A percentile compares a stretch with the other conserved stretches of the same genome.
phyloP scores from a whole-genome alignment of 2,797 vertebrate species.

The Gymnodraco acuticeps region DNA sequence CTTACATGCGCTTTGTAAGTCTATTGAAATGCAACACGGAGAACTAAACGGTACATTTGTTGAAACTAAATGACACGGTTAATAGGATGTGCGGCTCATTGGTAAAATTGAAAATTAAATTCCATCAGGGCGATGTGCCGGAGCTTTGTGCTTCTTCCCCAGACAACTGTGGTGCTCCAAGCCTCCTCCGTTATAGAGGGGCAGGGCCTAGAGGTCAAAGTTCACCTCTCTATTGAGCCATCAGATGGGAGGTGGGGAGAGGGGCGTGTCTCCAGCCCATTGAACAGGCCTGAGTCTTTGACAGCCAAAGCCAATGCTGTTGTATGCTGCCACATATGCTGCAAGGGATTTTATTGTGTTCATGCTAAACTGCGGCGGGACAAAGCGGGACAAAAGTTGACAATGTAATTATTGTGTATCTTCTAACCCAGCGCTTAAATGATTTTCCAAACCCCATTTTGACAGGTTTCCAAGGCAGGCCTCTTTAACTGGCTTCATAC shows the following conservation, averaged over 20 bases:
- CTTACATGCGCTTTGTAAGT: slow-evolving; percentile 3
- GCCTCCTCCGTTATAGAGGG: slow-evolving; percentile 26
- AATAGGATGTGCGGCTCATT: slow-evolving; percentile 58
- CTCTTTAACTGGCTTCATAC: slow-evolving; percentile 65
- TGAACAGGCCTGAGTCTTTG: slow-evolving; percentile 59
- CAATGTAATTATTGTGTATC: slow-evolving; percentile 69
- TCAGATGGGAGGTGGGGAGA: slow-evolving; percentile 73
- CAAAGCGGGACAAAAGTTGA: slow-evolving; percentile 66
- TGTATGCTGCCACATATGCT: slow-evolving; percentile 69
- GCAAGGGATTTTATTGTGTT: slow-evolving; percentile 72
- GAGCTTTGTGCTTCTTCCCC: slow-evolving; percentile 36
- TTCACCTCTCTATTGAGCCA: slow-evolving; percentile 82
- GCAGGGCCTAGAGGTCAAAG: slow-evolving; percentile 73
- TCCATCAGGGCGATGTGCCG: slow-evolving; percentile 42
- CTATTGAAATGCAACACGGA: slow-evolving; percentile 37
- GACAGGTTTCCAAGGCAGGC: slow-evolving; percentile 62
- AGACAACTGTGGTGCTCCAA: slow-evolving; percentile 58
- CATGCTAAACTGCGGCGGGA: slow-evolving; percentile 69
- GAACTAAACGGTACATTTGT: slow-evolving; percentile 44
- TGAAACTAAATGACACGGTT: slow-evolving; percentile 46
- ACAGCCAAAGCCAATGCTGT: slow-evolving; percentile 69
- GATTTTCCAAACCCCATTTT: slow-evolving; percentile 68
- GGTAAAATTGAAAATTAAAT: slow-evolving; percentile 61
- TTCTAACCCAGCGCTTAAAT: slow-evolving; percentile 36
- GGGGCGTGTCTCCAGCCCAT: slow-evolving; percentile 68